These are phyloP conservation scores for Dinocampus coccinellae DNA, from an alignment of 2,888 invertebrate genomes.

Conservation along the genomic window DNA sequence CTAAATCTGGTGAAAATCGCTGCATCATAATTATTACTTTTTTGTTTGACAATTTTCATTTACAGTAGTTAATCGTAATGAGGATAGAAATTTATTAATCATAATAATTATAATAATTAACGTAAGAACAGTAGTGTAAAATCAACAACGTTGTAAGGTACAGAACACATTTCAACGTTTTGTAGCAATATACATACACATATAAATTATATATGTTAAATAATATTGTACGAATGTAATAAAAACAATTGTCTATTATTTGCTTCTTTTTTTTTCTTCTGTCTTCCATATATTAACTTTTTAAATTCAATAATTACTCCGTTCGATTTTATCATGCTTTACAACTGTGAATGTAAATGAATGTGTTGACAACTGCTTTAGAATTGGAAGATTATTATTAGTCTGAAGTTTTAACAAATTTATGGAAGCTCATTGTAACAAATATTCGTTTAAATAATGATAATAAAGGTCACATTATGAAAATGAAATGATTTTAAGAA, in stretches of 20 bases:
- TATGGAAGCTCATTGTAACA: slow-evolving; percentile 31
- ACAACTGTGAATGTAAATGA: background rate
- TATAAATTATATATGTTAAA: slow-evolving; percentile 45
- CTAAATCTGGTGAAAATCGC: slow-evolving; percentile 66
- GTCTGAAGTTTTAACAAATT: background rate
- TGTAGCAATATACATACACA: background rate
- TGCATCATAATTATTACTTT: slow-evolving; percentile 61
- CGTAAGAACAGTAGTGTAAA: slow-evolving; percentile 34
- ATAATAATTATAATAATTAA: slow-evolving; percentile 41
- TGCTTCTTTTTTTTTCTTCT: background rate
- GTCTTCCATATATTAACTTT: background rate
- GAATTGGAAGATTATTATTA: slow-evolving; percentile 6
- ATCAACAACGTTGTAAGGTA: slow-evolving; percentile 63
- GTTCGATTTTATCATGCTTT: background rate
- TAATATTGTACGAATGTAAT: slow-evolving; percentile 30
- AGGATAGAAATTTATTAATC: slow-evolving; percentile 22
- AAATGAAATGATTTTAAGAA: background rate
- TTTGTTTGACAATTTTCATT: slow-evolving; percentile 42
- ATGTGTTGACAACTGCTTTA: background rate
- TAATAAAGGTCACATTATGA: too few species aligned
- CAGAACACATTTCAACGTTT: slow-evolving; percentile 64
- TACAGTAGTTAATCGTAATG: slow-evolving; percentile 47
- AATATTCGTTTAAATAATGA: too few species aligned
- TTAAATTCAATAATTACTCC: background rate
- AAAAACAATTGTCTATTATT: background rate